A percentile compares a stretch with the other conserved stretches of the same genome.
These are phyloP conservation scores for Ceratitis capitata DNA, from an alignment of 1,140 invertebrate genomes.

Conservation along the genomic window DNA sequence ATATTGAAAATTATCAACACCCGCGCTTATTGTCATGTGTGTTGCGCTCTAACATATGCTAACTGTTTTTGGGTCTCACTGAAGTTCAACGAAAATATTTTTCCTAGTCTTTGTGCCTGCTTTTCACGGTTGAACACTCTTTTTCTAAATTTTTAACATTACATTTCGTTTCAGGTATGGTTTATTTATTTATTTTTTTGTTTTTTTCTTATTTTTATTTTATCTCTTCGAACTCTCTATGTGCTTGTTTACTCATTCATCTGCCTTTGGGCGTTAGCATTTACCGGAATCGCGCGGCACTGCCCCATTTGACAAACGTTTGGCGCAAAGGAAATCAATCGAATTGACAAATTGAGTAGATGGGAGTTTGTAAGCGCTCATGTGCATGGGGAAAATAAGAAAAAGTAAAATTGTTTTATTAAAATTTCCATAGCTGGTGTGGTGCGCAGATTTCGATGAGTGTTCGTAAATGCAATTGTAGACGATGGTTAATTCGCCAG, in stretches of 20 bases:
- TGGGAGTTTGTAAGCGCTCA: not conserved
- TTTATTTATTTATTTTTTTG: not conserved
- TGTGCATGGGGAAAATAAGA: not conserved
- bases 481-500: no score
- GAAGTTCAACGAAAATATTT: not conserved
- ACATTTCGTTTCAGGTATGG: not conserved
- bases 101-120: not conserved
- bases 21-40: not conserved
- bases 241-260: not conserved
- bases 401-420: not conserved
- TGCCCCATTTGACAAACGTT: not conserved
- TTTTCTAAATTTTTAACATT: not conserved
- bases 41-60: slow-evolving; percentile 31
- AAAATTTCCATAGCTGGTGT: not conserved
- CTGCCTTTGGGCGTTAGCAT: not conserved
- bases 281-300: not conserved
- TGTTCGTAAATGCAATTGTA: not conserved
- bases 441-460: not conserved
- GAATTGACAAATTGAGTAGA: slow-evolving; percentile 36
- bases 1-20: not conserved
- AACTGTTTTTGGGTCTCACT: slow-evolving; percentile 25
- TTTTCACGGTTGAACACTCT: no score
- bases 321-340: slow-evolving; percentile 5
- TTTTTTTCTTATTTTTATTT: not conserved
- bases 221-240: not conserved